phyloP scores from a whole-genome alignment of 2,797 vertebrate genomes.

The Sebastes itinus region DNA sequence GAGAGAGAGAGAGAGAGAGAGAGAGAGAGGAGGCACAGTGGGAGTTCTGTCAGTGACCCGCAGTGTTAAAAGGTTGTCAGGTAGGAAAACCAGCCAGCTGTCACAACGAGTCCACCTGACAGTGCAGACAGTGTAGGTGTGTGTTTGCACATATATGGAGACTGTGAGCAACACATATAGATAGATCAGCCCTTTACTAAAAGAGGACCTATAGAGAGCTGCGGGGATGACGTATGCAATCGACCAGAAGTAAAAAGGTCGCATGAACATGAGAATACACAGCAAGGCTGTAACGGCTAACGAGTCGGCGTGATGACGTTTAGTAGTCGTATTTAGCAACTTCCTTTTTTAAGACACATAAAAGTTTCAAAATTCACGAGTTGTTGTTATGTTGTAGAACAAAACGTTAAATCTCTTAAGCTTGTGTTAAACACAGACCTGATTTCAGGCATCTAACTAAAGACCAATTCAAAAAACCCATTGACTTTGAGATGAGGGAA shows the following conservation, averaged over 20 bases:
- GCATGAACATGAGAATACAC: too few relatives aligned
- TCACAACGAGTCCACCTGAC: constrained; percentile 37
- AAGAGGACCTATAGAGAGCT: too few relatives aligned
- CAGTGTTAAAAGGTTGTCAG: constrained; percentile 57
- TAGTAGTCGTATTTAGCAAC: too few relatives aligned
- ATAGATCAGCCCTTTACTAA: constrained; percentile 31
- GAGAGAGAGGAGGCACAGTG: constrained; percentile 9
- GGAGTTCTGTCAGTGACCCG: constrained; percentile 54
- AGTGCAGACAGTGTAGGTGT: constrained; percentile 20
- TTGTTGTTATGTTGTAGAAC: too few relatives aligned
- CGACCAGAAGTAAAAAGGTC: too few relatives aligned
- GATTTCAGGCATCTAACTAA: too few relatives aligned
- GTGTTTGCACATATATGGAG: constrained; percentile 1
- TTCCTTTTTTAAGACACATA: too few relatives aligned
- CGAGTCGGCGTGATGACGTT: too few relatives aligned
- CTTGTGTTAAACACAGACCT: too few relatives aligned
- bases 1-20: constrained; percentile 17
- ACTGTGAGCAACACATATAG: constrained; percentile 5
- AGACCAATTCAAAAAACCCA: fast-evolving
- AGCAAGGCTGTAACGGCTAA: fast-evolving
- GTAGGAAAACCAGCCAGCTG: constrained; percentile 37
- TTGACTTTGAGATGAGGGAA: too few relatives aligned
- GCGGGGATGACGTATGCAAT: too few relatives aligned
- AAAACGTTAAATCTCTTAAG: too few relatives aligned
- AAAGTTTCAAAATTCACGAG: fast-evolving